These are phyloP conservation scores for Argyra leucocephala DNA, from an alignment of 2,888 invertebrate genomes.

Conservation along the genomic window DNA sequence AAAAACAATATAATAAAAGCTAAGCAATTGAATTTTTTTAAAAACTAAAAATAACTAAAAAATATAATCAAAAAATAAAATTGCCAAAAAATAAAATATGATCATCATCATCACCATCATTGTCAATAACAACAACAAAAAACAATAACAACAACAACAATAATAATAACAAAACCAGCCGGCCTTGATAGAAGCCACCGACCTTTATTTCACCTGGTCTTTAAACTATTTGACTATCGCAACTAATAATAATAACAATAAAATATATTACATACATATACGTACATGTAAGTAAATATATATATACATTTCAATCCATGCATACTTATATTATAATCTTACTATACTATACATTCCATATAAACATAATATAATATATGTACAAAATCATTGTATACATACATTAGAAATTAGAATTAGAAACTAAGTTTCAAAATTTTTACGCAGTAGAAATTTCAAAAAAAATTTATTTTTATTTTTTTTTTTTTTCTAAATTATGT, in stretches of 20 bases:
- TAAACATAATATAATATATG: no score
- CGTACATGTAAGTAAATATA: no score
- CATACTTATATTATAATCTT: no score
- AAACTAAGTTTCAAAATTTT: no score
- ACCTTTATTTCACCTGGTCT: slow-evolving; percentile 3
- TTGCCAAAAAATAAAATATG: background rate
- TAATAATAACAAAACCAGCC: background rate
- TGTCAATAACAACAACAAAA: background rate
- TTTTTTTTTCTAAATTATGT: no score
- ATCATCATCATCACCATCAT: background rate
- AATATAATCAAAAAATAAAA: background rate
- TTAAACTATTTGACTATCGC: slow-evolving; percentile 1
- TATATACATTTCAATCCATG: no score
- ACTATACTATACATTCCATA: no score
- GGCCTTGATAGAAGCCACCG: slow-evolving; percentile 6
- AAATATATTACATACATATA: background rate
- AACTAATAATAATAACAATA: background rate
- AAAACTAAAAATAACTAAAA: background rate
- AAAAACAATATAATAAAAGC: background rate
- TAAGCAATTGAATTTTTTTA: background rate
- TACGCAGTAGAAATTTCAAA: no score
- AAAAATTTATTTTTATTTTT: no score
- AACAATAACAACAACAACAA: background rate
- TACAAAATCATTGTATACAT: no score
- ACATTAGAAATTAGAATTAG: no score